These are phyloP conservation scores for Cantharis lateralis DNA, from an alignment of 2,888 invertebrate species.

Conservation along the genomic window DNA sequence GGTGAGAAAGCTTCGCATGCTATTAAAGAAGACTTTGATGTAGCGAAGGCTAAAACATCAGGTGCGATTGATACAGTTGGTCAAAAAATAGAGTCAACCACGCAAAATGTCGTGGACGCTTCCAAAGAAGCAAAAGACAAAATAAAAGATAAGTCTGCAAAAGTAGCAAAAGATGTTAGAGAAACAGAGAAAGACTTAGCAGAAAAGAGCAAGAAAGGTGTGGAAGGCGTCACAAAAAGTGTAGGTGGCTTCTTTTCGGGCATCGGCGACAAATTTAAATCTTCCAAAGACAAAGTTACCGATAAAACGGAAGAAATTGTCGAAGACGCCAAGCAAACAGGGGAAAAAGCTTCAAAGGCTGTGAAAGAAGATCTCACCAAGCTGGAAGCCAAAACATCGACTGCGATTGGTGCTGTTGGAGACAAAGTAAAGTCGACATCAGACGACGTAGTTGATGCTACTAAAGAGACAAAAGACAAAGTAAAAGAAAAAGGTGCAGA, in stretches of 20 bases:
- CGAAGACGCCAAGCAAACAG: slow-evolving; percentile 6
- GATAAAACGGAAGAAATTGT: slow-evolving; percentile 1
- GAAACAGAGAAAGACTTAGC: slow-evolving; percentile 32
- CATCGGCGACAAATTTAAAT: background rate
- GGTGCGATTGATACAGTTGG: slow-evolving; percentile 26
- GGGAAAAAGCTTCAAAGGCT: slow-evolving; percentile 16
- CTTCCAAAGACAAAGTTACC: background rate
- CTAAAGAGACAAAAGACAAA: slow-evolving; percentile 32
- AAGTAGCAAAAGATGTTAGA: slow-evolving; percentile 30
- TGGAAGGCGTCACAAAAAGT: background rate
- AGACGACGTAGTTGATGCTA: slow-evolving; percentile 9
- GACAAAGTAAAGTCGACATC: slow-evolving; percentile 26
- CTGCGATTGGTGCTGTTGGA: slow-evolving; percentile 26
- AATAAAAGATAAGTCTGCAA: slow-evolving; percentile 10
- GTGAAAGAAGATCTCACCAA: slow-evolving; percentile 16
- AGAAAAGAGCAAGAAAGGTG: background rate
- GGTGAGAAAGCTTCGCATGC: slow-evolving; percentile 17
- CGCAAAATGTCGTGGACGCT: slow-evolving; percentile 1
- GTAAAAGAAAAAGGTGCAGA: background rate
- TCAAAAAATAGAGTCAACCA: slow-evolving; percentile 20
- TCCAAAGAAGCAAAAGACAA: slow-evolving; percentile 31
- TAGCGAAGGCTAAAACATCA: slow-evolving; percentile 15
- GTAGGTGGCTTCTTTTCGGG: slow-evolving; percentile 16
- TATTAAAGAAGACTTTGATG: slow-evolving; percentile 17
- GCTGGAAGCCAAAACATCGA: slow-evolving; percentile 19